Percentiles rank a stretch among this genome's conserved stretches.
phyloP scores from a whole-genome alignment of 53 echinoderm and acorn worm species.

The Crossaster papposus region DNA sequence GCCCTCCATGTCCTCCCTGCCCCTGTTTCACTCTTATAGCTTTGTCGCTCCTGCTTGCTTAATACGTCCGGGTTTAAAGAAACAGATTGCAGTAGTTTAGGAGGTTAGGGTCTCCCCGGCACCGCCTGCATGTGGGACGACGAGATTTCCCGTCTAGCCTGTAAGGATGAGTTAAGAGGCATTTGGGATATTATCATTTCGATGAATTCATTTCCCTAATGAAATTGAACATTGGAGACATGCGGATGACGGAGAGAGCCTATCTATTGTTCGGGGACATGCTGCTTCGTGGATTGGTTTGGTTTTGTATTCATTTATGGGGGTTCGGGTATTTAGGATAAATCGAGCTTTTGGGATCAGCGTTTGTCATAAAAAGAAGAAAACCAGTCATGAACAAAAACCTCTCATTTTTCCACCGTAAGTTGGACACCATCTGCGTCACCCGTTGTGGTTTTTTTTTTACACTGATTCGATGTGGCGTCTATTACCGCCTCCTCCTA shows the following conservation, averaged over 20 bases:
- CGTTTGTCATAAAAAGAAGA: background rate
- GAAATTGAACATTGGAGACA: conserved; percentile 20
- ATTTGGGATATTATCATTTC: conserved; percentile 14
- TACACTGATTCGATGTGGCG: background rate
- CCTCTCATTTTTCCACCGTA: background rate
- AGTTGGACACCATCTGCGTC: conserved; percentile 8
- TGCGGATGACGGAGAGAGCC: background rate
- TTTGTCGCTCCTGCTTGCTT: background rate
- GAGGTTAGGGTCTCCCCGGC: background rate
- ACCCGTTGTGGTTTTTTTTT: background rate
- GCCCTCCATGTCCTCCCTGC: background rate
- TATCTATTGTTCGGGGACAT: background rate
- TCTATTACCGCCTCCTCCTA: background rate
- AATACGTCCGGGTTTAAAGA: background rate
- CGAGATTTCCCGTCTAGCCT: background rate
- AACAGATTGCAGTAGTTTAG: conserved; percentile 1
- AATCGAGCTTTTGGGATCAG: background rate
- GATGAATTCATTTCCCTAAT: conserved; percentile 33
- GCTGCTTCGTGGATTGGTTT: background rate
- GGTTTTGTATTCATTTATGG: too few species aligned
- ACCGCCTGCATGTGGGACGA: background rate
- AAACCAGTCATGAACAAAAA: background rate
- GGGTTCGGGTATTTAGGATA: background rate
- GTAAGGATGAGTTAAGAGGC: conserved; percentile 17
- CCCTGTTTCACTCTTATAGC: background rate